A percentile compares a stretch with the other conserved stretches of the same genome.
Evolutionary conservation across 2,797 vertebrate genomes (phyloP).

Genomic region (Periparus ater): DNA sequence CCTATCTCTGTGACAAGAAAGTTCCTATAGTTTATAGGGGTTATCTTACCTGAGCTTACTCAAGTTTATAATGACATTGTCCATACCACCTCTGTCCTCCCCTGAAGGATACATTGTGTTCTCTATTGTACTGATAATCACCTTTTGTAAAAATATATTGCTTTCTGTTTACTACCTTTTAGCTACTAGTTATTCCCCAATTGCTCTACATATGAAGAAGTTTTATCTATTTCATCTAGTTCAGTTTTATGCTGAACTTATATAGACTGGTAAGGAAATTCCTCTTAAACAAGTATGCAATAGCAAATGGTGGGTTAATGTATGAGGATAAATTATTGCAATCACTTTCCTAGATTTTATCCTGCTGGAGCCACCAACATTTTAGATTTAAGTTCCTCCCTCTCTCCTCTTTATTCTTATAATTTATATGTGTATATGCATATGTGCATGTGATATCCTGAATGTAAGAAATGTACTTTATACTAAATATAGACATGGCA

Average conservation of each 20-base stretch:
- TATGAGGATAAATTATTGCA: not conserved
- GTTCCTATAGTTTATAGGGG: not conserved
- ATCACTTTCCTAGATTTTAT: not conserved
- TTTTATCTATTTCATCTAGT: not conserved
- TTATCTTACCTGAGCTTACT: not conserved
- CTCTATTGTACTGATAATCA: not conserved
- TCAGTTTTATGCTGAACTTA: not conserved
- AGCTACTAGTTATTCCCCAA: not conserved
- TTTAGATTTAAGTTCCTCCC: not conserved
- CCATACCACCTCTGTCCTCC: accelerated
- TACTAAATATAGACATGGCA: not conserved
- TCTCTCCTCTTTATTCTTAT: not conserved
- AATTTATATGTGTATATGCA: not conserved
- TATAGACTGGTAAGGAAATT: not conserved
- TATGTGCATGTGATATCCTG: accelerated
- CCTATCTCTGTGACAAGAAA: not conserved
- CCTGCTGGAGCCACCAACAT: not conserved
- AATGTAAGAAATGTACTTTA: not conserved
- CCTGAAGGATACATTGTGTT: not conserved
- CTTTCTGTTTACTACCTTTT: not conserved
- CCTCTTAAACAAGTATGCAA: not conserved
- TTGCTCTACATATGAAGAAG: not conserved
- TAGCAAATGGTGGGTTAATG: not conserved
- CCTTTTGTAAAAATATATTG: not conserved
- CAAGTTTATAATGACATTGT: not conserved